These are phyloP conservation scores for Cephus sareptanus DNA, from an alignment of 2,888 invertebrate species.

Conservation along the genomic window DNA sequence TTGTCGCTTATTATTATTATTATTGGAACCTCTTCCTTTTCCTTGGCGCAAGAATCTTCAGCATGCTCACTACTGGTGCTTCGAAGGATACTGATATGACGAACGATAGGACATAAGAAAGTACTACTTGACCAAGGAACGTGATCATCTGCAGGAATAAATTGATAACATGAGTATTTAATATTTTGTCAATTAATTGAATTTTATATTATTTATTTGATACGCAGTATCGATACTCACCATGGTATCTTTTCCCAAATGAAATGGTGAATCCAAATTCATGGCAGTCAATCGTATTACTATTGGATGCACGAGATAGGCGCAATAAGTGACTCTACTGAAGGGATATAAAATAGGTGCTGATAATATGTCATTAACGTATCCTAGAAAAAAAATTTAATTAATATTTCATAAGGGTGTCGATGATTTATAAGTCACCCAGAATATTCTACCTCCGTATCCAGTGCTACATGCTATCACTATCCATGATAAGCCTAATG, in stretches of 20 bases:
- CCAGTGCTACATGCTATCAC: conserved; percentile 88
- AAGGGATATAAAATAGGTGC: conserved; percentile 84
- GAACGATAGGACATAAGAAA: conserved; percentile 82
- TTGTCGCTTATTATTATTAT: conserved; percentile 8
- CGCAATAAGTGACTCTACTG: conserved; percentile 88
- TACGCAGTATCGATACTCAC: conserved; percentile 65
- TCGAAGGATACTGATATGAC: conserved; percentile 85
- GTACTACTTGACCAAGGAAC: conserved; percentile 84
- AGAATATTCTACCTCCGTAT: conserved; percentile 73
- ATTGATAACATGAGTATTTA: conserved; percentile 1
- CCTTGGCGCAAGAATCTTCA: conserved; percentile 72
- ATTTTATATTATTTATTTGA: background rate
- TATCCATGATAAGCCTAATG: conserved; percentile 83
- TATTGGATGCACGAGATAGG: conserved; percentile 86
- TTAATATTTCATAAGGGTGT: background rate
- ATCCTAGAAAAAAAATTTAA: conserved; percentile 54
- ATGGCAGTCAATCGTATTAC: conserved; percentile 84
- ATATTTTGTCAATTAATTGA: background rate
- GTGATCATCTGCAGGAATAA: conserved; percentile 74
- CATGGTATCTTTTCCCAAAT: conserved; percentile 82
- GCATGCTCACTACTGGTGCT: conserved; percentile 86
- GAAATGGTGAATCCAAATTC: conserved; percentile 84
- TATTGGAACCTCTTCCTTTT: conserved; percentile 59
- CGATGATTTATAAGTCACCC: no score
- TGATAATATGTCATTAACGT: conserved; percentile 78